A percentile compares a stretch with the other conserved stretches of the same genome.
Conservation (phyloP, 2,113 vertebrate genomes). For the Vidua macroura region DNA sequence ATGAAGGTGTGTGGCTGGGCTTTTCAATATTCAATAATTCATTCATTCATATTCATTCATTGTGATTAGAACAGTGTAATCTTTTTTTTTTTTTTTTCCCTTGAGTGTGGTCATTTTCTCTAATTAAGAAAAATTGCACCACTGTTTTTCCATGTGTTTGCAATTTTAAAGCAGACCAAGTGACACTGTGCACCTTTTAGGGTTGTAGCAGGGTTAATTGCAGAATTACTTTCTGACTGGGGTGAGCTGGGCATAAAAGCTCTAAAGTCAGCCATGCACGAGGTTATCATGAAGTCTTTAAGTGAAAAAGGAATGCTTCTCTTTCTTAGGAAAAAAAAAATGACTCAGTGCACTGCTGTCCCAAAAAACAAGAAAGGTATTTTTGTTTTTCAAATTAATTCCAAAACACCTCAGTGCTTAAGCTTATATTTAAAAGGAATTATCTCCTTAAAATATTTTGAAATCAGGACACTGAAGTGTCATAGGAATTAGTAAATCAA, state of each 20-base stretch:
- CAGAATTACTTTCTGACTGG: not conserved
- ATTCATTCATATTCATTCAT: not conserved
- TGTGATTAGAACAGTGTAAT: not conserved
- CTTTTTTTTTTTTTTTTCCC: not conserved
- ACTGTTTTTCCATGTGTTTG: not conserved
- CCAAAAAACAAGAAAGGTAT: not conserved
- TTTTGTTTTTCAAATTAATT: not conserved
- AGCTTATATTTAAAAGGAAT: not conserved
- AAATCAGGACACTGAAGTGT: not conserved
- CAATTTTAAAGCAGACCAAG: not conserved
- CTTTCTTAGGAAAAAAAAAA: not conserved
- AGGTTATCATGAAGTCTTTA: not conserved
- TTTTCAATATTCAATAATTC: not conserved
- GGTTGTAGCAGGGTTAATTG: not conserved
- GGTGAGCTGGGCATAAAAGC: not conserved
- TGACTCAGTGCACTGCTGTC: not conserved
- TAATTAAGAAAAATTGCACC: not conserved
- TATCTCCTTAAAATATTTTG: not conserved
- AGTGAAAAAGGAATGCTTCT: not conserved
- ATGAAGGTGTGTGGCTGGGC: not conserved
- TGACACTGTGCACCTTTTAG: not conserved
- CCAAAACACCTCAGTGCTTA: not conserved
- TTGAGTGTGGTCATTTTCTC: not conserved
- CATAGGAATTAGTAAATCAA: not conserved
- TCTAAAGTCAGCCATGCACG: fast-evolving